phyloP scores from a whole-genome alignment of 1,140 invertebrate genomes.

The Musca vetustissima region DNA sequence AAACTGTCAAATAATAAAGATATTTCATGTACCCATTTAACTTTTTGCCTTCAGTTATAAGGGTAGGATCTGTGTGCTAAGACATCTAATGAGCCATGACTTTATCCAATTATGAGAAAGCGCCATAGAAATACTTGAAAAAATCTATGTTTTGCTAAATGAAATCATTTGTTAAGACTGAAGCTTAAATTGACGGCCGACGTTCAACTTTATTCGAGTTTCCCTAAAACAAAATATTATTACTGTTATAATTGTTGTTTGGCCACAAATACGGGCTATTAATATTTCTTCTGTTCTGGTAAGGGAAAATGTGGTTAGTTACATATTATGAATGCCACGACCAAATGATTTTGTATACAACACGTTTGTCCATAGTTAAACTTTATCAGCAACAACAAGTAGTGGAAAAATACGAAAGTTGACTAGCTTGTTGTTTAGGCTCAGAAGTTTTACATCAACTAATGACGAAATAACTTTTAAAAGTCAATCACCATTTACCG shows the following conservation, averaged over 20 bases:
- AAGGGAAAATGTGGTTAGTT: neutral
- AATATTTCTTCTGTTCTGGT: neutral
- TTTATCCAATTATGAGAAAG: constrained; percentile 13
- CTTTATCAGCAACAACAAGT: neutral
- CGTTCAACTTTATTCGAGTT: too few relatives aligned
- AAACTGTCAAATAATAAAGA: constrained; percentile 10
- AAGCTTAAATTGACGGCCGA: too few relatives aligned
- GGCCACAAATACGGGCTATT: too few relatives aligned
- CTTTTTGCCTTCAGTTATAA: too few relatives aligned
- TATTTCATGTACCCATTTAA: neutral
- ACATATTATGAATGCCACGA: neutral
- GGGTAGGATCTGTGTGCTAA: neutral
- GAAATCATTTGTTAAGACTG: too few relatives aligned
- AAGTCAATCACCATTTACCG: constrained; percentile 37
- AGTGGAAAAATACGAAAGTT: neutral
- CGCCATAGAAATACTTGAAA: neutral
- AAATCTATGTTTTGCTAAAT: constrained; percentile 12
- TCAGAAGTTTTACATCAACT: constrained; percentile 36
- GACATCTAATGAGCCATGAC: constrained; percentile 18
- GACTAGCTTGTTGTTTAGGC: constrained; percentile 4
- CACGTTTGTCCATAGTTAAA: neutral
- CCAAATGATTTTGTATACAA: neutral
- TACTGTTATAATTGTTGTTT: too few relatives aligned
- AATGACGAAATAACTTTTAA: constrained; percentile 43
- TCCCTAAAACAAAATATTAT: too few relatives aligned